These are phyloP conservation scores for Pocillopora damicornis DNA, from an alignment of 64 coral and sea anemone species.

Conservation along the genomic window DNA sequence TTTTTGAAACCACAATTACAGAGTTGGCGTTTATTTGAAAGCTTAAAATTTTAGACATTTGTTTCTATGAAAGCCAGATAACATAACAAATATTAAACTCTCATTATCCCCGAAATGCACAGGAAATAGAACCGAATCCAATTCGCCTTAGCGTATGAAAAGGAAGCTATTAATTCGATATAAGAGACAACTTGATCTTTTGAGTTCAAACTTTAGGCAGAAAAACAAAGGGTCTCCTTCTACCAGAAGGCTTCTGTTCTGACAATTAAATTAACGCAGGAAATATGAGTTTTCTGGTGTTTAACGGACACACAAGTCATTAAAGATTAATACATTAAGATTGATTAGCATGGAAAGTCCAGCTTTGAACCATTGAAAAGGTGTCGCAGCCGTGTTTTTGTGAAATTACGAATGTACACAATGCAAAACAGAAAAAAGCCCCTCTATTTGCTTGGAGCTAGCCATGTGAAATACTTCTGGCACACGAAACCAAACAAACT, in stretches of 20 bases:
- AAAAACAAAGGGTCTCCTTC: not conserved
- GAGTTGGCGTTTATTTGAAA: constrained; percentile 21
- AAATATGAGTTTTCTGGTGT: constrained; percentile 31
- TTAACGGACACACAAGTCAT: constrained; percentile 27
- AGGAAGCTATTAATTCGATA: constrained; percentile 68
- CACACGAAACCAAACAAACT: constrained; percentile 31
- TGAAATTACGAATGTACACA: constrained; percentile 88
- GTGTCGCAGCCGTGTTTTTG: constrained; percentile 62
- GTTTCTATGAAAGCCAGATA: constrained; percentile 3
- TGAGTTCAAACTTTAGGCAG: constrained; percentile 37
- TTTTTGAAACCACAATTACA: constrained; percentile 28
- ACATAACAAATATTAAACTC: constrained; percentile 43
- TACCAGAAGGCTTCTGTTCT: constrained; percentile 1
- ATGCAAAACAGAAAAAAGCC: constrained; percentile 14
- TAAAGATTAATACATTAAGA: constrained; percentile 69
- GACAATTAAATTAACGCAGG: constrained; percentile 9
- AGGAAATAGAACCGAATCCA: constrained; percentile 39
- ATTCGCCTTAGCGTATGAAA: constrained; percentile 42
- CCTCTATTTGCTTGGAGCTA: constrained; percentile 16
- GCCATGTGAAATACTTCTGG: constrained; percentile 27
- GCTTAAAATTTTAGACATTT: constrained; percentile 28
- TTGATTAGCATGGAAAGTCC: constrained; percentile 68
- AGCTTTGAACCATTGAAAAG: constrained; percentile 64
- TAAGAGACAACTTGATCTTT: constrained; percentile 44
- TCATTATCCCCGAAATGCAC: constrained; percentile 44